Evolutionary conservation across 2,797 vertebrate genomes (phyloP), one percentile per base, ranked within the genome.

Genomic region (Sebastes variabilis): DNA sequence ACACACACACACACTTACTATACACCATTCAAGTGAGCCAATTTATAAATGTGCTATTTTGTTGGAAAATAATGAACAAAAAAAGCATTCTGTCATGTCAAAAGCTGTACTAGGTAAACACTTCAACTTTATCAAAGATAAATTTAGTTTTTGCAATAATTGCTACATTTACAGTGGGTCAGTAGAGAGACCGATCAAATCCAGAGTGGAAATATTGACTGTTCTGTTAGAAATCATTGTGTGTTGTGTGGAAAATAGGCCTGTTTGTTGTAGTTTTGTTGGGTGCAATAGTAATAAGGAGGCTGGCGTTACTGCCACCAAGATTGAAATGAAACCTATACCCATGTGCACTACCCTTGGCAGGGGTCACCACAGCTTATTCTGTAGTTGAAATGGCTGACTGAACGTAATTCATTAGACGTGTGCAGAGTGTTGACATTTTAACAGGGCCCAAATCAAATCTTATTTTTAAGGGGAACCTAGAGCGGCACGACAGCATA

Each of bases 331-430:
- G 29, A 77, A 86, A 72, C 71, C 20, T 76, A 62, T 36, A 66
- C 62, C 73, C 64, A 66, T 55, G 66, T 75, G 77, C 64, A 20
- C 69, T 62, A 11, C 58, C 22, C 58, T 79, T 80, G 82, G 70
- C 56, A 82, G 73, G 67, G 70, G 76, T 87, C 87, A 82, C 75
- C 65, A 72, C 32, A 38, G 67, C 62, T 80, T 79, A 78, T 71
- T 77, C 54, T 81, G 58, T 75, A 75, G 54, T 79, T 68, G 77
- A 82, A 84, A 86, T 84, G 86, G 75, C 62, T 82, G 80, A 82
- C 75, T 79, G 83, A 84, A 74, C 27, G 4, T 25, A 77, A 88
- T 85, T 86, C 76, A 81, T 81, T 79, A 80, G 66, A 70, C 14
- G 22, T 72, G 46, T 12, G 27, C 59, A 36, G 7, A 77, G 34